Base-by-base conservation (phyloP, 2,113 vertebrate species). In the Oriolus oriolus region DNA sequence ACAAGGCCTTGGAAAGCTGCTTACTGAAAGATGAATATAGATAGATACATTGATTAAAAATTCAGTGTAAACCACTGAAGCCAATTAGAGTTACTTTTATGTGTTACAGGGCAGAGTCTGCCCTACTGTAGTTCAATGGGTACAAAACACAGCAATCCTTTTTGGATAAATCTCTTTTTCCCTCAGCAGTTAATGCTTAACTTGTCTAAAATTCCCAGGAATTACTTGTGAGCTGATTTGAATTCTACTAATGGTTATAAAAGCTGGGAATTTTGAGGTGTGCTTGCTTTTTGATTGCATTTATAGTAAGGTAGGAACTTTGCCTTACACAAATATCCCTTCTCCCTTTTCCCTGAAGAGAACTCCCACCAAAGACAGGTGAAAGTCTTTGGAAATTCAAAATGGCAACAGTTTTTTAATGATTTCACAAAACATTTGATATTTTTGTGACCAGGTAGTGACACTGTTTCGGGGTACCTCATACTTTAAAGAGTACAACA, bases 381-480 rank as follows among this genome's bases (percentile, higher is more conserved):
- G 39, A 37, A 77, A 33, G 44, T 47, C 52, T 87, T 69, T 24
- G 22, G 75, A 84, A 90, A 61, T 73, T 74, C 26, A 45, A 21
- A 70, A 33, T 35, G 20, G 14, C 13, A 37, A 16, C 0, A 1
- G 0, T 41, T 61, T 21, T 37, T 26, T 20, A 50, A 35, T 56
- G 9, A 71, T 45, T 50, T 39, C 3, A 42, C 14, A 61, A 84
- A 35, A 18, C 1, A 30, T 42, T 42, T 33, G 6, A 41, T 33
- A 4, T 28, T 96, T 84, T 89, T 66, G 24, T 69, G n/a, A 52
- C 37, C 31, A 69, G 9, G 6, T 69, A 79, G 31, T 6, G 10
- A 11, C 10, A 4, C 8, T 57, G 0, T 65, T 65, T 59, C 59
- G 49, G 44, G 5, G 5, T 44, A 7, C 8, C 33, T 89, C 23